Base-by-base conservation (phyloP, 53 echinoderm and acorn worm species). In the Temnopleurus reevesii region DNA sequence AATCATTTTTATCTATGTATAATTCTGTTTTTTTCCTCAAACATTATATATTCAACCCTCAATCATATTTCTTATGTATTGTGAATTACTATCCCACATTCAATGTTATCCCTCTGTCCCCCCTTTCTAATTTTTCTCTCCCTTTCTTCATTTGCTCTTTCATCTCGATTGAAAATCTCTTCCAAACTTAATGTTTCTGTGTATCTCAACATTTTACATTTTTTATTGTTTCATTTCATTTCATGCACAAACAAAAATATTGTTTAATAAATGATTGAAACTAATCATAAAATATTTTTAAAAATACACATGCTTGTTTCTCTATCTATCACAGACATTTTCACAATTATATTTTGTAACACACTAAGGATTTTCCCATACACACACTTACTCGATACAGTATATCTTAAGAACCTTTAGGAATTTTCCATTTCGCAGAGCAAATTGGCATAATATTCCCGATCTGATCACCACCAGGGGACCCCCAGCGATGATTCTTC, bases 401-500 rank as follows among this genome's bases (percentile, higher is more conserved):
- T 31, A 18, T 63, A 63, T 63, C 63, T 5, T 17, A n/a, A 41
- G 71, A 21, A 71, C 38, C 71, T 71, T 41, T 71, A 38, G 36
- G 41, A 38, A 71, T 71, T 71, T 71, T 41, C 71, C 71, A 71
- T 38, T 71, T 71, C 18, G 8, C 19, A 41, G 5, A 41, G 4
- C 71, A 71, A 71, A 38, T 71, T 71, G 71, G 43, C 71, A 71
- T 41, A 71, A 31, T 71, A 71, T 71, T 71, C 71, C 38, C 18
- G 41, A 71, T 71, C 71, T 71, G 71, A 71, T 71, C 38, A 71
- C 41, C 71, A 71, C 71, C 71, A 36, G 1, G 71, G 71, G 71
- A 71, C 71, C 71, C 71, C 71, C 41, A 71, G 21, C 19, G 71
- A 71, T 71, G 71, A 71, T 71, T 71, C 71, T 71, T 71, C 71